Conservation (phyloP, 2,888 invertebrate genomes). For the Adelphocoris suturalis region DNA sequence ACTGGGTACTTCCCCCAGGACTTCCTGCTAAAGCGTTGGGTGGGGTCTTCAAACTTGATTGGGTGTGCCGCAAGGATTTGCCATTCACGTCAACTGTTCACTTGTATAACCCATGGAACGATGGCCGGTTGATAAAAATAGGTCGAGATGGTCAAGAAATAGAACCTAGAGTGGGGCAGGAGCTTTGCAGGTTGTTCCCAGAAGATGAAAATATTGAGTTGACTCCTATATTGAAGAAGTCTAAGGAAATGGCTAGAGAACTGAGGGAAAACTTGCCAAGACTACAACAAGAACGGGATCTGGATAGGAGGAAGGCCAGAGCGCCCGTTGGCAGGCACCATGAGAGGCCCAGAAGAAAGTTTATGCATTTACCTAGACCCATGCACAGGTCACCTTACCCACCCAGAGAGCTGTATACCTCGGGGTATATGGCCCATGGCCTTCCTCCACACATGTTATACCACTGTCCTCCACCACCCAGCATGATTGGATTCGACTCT, state of each 20-base stretch:
- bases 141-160: conserved; percentile 99
- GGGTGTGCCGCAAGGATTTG: conserved; percentile 97
- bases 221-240: conserved; percentile 88
- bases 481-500: background rate
- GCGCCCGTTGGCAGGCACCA: background rate
- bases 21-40: conserved; percentile 95
- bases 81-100: conserved; percentile 95
- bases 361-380: background rate
- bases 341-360: conserved; percentile 12
- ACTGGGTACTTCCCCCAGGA: conserved; percentile 96
- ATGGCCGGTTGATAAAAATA: conserved; percentile 98
- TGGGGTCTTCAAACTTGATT: conserved; percentile 97
- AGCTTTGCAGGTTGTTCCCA: conserved; percentile 94
- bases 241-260: conserved; percentile 68
- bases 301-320: conserved; percentile 42
- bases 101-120: conserved; percentile 98
- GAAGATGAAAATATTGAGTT: conserved; percentile 94
- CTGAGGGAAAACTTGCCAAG: conserved; percentile 60
- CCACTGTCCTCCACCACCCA: conserved; percentile 40
- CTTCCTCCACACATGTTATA: conserved; percentile 28
- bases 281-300: conserved; percentile 41
- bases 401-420: conserved; percentile 48
- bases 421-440: conserved; percentile 18
- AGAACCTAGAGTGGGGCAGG: conserved; percentile 96
- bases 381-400: conserved; percentile 3